Percentiles rank a stretch among this genome's conserved stretches.
Conservation (phyloP, 2,113 vertebrate genomes). For the Chaetodon auriga region DNA sequence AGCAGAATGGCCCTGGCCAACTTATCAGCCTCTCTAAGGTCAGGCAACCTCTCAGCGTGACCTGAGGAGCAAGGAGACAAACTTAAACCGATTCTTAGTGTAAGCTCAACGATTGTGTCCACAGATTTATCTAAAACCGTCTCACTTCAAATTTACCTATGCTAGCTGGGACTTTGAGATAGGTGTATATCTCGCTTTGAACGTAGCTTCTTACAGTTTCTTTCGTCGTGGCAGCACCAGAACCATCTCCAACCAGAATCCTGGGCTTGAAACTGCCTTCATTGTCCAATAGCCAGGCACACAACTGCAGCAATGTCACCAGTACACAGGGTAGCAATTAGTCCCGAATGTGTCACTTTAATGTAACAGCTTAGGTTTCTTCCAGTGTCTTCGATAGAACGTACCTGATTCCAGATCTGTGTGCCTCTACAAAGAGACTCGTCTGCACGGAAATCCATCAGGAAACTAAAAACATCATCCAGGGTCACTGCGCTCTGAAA, state of each 20-base stretch:
- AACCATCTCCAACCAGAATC: not conserved
- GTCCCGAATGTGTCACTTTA: not conserved
- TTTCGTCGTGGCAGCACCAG: constrained; percentile 18
- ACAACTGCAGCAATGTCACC: constrained; percentile 81
- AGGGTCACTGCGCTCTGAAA: constrained; percentile 87
- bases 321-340: not conserved
- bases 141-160: constrained; percentile 69
- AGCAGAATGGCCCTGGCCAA: constrained; percentile 89
- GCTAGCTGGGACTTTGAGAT: constrained; percentile 82
- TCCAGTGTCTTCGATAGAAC: not conserved
- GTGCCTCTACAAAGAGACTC: constrained; percentile 92
- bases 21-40: constrained; percentile 89
- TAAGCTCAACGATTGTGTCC: not conserved
- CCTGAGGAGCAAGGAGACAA: constrained; percentile 66
- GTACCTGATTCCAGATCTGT: constrained; percentile 90
- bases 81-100: not conserved
- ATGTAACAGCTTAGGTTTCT: not conserved
- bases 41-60: constrained; percentile 85
- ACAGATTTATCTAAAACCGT: not conserved
- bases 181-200: constrained; percentile 81
- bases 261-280: constrained; percentile 83
- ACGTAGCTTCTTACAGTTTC: constrained; percentile 65
- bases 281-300: constrained; percentile 88
- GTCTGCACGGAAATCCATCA: constrained; percentile 88
- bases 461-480: constrained; percentile 88